Evolutionary conservation across 2,888 invertebrate species (phyloP).

Genomic region (Acrobasis consociella): DNA sequence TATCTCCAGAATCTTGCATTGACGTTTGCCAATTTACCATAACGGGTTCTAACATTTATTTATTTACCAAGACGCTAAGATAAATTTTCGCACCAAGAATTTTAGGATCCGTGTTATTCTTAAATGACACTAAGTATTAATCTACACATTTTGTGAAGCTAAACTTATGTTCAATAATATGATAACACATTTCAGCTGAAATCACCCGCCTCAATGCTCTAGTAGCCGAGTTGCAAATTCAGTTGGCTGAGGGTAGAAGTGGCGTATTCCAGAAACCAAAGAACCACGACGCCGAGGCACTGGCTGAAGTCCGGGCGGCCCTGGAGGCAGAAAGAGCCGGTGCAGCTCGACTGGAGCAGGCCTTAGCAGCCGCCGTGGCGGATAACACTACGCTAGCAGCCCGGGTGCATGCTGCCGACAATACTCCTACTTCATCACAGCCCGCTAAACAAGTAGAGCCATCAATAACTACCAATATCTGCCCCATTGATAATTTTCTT

Average conservation of each 20-base stretch:
- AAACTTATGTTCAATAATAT: no score
- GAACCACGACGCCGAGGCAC: conserved; percentile 46
- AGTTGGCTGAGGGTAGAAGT: conserved; percentile 37
- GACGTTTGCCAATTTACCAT: conserved; percentile 1
- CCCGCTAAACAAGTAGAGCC: conserved; percentile 36
- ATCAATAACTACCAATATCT: conserved; percentile 45
- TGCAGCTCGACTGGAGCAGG: conserved; percentile 56
- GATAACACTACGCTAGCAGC: conserved; percentile 64
- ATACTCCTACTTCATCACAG: conserved; percentile 32
- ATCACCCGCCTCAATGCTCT: conserved; percentile 54
- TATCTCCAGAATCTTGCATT: neutral
- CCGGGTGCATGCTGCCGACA: conserved; percentile 50
- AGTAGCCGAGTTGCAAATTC: conserved; percentile 56
- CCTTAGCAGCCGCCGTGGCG: conserved; percentile 61
- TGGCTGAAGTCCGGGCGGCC: conserved; percentile 55
- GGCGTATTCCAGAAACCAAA: conserved; percentile 34
- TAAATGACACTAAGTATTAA: neutral
- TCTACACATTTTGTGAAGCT: neutral
- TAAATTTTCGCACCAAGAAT: neutral
- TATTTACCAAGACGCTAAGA: neutral
- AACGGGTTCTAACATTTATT: conserved; percentile 1
- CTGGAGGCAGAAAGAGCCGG: conserved; percentile 65
- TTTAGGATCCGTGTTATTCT: neutral
- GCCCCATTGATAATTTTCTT: conserved; percentile 67
- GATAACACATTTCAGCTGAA: conserved; percentile 55